phyloP scores from a whole-genome alignment of 2,888 invertebrate species.

The Onchidella celtica region DNA sequence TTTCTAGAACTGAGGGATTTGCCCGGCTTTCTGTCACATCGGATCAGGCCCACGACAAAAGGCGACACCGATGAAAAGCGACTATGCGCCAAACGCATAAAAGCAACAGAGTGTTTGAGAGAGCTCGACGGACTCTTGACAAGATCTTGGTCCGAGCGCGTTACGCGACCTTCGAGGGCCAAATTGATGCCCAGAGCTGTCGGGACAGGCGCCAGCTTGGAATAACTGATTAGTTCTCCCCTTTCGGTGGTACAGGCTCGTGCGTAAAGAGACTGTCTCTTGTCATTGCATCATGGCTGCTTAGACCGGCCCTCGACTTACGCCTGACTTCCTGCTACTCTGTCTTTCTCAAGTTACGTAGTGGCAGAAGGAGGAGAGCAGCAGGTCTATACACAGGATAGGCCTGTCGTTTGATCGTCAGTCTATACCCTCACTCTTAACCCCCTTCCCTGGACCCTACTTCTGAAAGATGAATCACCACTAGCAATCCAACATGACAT shows the following conservation, averaged over 20 bases:
- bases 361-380: not conserved
- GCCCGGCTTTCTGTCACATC: constrained; percentile 32
- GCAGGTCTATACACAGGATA: no score
- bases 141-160: not conserved
- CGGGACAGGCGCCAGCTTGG: not conserved
- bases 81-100: constrained; percentile 1
- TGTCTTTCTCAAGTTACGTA: not conserved
- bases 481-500: no score
- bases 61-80: not conserved
- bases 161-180: not conserved
- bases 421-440: no score
- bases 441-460: no score
- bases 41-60: constrained; percentile 18
- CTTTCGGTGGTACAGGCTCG: not conserved
- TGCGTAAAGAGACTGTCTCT: not conserved
- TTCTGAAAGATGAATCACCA: no score
- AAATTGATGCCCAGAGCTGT: not conserved
- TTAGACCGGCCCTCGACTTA: not conserved
- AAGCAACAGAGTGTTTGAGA: not conserved
- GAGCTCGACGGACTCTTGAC: not conserved
- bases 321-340: not conserved
- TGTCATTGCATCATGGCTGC: not conserved
- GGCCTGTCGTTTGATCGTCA: no score
- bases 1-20: constrained; percentile 36
- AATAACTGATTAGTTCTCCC: constrained; percentile 1